Base-by-base conservation (phyloP, 2,113 vertebrate species). In the Ibidorhyncha struthersii region DNA sequence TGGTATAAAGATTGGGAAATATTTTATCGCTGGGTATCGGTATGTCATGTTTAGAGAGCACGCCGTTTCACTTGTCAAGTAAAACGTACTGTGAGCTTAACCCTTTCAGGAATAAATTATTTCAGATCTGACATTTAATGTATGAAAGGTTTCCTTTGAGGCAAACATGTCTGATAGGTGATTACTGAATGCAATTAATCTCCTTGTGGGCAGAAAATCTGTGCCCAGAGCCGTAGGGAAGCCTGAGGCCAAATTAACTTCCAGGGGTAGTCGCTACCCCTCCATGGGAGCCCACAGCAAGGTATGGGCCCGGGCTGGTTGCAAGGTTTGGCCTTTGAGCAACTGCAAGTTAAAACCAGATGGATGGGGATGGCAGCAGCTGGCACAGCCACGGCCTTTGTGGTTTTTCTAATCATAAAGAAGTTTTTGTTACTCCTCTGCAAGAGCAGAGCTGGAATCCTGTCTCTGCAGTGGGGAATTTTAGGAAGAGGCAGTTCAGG, bases 1-100 rank as follows among this genome's bases (percentile, higher is more conserved):
- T 91, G 47, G 71, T 65, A 27, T 55, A 29, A 86, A 94, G 85
- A 93, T 30, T 49, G 62, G 81, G 78, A 97, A 94, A 72, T 93
- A 92, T 80, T 95, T 96, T 92, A 88, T 92, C 62, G 41, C 74
- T n/a, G 56, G 55, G 8, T 58, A 55, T 70, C 8, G 47, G 34
- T 71, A 86, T 78, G 83, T 79, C 69, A 14, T 38, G 43, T 84
- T 95, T 73, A 58, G 70, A 86, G 82, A 94, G 67, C 25, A 14
- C 0, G 1, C 38, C 3, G 16, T 77, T 81, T 67, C 47, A 67
- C 81, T 78, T 74, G 80, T 72, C 78, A 65, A 72, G 72, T 50
- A 34, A 55, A 76, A 59, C 10, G 52, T 81, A 41, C 23, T 61
- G 32, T 43, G n/a, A 56, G 32, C 55, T 93, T 92, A 91, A 85